phyloP scores from a whole-genome alignment of 1,140 invertebrate genomes.

The Bombus affinis region DNA sequence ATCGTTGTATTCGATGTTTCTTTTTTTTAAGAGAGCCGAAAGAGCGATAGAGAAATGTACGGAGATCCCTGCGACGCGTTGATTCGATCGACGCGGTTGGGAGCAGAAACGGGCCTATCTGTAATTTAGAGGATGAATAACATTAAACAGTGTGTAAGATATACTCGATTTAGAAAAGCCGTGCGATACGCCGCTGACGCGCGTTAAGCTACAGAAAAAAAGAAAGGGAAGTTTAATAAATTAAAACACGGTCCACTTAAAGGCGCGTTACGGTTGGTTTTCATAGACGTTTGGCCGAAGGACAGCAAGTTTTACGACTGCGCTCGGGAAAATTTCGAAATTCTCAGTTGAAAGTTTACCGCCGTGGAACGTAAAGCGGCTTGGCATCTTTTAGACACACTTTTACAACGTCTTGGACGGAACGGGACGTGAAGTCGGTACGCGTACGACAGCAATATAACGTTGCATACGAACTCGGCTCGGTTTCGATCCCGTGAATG shows the following conservation, averaged over 20 bases:
- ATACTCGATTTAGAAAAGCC: too few relatives aligned
- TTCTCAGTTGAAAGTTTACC: not conserved
- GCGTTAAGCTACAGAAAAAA: not conserved
- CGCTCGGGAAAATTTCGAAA: slow-evolving; percentile 5
- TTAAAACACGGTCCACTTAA: too few relatives aligned
- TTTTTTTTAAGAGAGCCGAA: not conserved
- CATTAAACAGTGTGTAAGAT: too few relatives aligned
- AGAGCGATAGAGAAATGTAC: not conserved
- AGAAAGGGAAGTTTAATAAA: not conserved
- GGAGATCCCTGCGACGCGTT: not conserved
- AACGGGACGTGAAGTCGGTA: not conserved
- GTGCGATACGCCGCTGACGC: not conserved
- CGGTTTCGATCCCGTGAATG: not conserved
- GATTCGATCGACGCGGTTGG: too few relatives aligned
- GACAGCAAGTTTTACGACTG: not conserved
- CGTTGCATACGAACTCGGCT: not conserved
- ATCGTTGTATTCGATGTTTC: too few relatives aligned
- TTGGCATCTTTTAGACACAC: not conserved
- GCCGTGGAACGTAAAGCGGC: not conserved
- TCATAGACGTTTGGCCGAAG: not conserved
- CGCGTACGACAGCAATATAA: not conserved
- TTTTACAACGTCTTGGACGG: slow-evolving; percentile 12
- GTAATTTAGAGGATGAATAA: too few relatives aligned
- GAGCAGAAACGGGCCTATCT: too few relatives aligned
- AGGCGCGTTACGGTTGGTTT: not conserved